Base-by-base conservation (phyloP, 2,888 invertebrate genomes). In the Priocnemis perturbator region DNA sequence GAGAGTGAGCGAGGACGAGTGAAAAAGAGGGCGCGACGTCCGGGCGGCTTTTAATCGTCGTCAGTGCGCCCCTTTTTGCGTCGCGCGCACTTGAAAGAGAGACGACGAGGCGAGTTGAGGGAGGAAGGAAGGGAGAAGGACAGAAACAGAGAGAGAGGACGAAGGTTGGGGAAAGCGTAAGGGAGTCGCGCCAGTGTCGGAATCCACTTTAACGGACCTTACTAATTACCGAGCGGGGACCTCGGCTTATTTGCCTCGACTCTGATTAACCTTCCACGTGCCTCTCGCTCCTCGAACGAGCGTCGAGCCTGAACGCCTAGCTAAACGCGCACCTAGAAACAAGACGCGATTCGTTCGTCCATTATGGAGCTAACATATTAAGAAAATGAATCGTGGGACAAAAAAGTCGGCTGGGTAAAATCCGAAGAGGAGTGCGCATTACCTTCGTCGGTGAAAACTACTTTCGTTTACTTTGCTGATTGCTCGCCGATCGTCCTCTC, bases 231-330 rank as follows among this genome's bases (percentile, higher is more conserved):
- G 69, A 66, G 76, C 70, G 72, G 63, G 72, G 64, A 78, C 81
- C 76, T 82, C 74, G 77, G 76, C 79, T 80, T 82, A 79, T 85
- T 83, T 79, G 81, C 83, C 83, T 84, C 80, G 81, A 83, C 83
- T 85, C 82, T 83, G 86, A 86, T 85, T 85, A 85, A 84, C 81
- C 81, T 78, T 78, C 74, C 78, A 65, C 76, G 74, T 74, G 69
- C 56, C 64, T 64, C 64, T 72, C 67, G 55, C 59, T 58, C 52
- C 69, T 37, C 23, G 62, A 69, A 57, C 56, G 44, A 19, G 50
- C 15, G 19, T 17, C 1, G 3, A 17, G n/a, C 15, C 1, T 5
- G 50, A 19, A 1, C 47, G 47, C 50, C 50, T 37, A 11, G 37
- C 11, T 37, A 11, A 37, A 11, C 37, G 7, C 37, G 37, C 14